A percentile compares a stretch with the other conserved stretches of the same genome.
phyloP scores from a whole-genome alignment of 2,113 vertebrate genomes.

The Talpa occidentalis region DNA sequence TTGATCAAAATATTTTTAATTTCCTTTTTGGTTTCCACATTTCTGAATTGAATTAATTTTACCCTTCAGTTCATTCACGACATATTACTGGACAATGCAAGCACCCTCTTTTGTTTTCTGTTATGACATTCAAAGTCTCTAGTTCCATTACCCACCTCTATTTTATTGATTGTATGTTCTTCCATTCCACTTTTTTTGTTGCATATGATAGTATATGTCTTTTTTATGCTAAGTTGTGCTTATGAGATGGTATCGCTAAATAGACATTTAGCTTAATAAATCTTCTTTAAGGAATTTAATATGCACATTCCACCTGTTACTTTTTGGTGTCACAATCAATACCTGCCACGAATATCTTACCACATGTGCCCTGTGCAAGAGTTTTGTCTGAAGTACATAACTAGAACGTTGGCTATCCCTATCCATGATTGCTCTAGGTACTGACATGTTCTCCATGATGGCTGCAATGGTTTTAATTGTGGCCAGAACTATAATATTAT shows the following conservation, averaged over 20 bases:
- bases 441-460: neutral
- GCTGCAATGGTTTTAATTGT: neutral
- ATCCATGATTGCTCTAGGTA: neutral
- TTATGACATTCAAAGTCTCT: neutral
- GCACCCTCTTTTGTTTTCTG: neutral
- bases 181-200: neutral
- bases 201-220: neutral
- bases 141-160: neutral
- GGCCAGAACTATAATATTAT: neutral
- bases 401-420: neutral
- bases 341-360: neutral
- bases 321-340: neutral
- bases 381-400: neutral
- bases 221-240: neutral
- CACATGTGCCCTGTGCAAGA: neutral
- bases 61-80: neutral
- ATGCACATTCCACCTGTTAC: neutral
- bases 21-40: neutral
- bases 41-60: neutral
- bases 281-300: neutral
- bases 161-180: neutral
- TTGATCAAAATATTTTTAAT: slow-evolving; percentile 22
- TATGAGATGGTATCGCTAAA: neutral
- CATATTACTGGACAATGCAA: neutral
- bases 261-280: neutral